Base-by-base conservation (phyloP, 2,113 vertebrate genomes). In the Sinosuthora webbiana region DNA sequence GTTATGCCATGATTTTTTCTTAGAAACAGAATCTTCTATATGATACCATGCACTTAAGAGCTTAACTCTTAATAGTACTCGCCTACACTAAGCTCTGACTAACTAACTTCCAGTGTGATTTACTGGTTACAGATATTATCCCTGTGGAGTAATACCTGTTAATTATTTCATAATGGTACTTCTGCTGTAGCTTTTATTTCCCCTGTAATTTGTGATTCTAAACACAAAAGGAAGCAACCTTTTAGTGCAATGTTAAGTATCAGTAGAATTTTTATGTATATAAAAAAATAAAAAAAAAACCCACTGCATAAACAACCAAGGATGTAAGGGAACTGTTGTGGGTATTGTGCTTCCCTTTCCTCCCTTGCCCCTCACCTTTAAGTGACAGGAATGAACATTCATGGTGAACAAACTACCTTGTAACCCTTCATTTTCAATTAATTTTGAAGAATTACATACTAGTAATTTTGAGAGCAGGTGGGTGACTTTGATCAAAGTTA, bases 201-300 rank as follows among this genome's bases (percentile, higher is more conserved):
- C 76, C 76, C 87, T 83, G 59, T 80, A 95, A 94, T 93, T 95
- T 68, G 82, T 96, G 96, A 92, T 93, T 90, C 93, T 97, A 97
- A 97, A 95, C 73, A 91, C 69, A 95, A 93, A 91, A 93, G 79
- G 94, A 97, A 97, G 81, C 52, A 94, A 89, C 55, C 64, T 90
- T 95, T 96, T 97, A 98, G 95, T 97, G 89, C 92, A 98, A 95
- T 63, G 50, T 97, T 97, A 97, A 90, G 69, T 75, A 94, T 88
- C 78, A 95, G 91, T 88, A 96, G 91, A 95, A 87, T 87, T 87
- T 85, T 65, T 71, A 68, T 64, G 68, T 65, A 75, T 80, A 73
- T 53, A 89, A 13, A 93, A 74, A 92, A 87, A 63, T 53, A 90
- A 89, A 91, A 74, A 91, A 74, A 90, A 71, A 93, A 76, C 47